A percentile compares a stretch with the other conserved stretches of the same genome.
Evolutionary conservation across 92 coral and sea anemone genomes (phyloP).

Genomic region (Pocillopora meandrina): DNA sequence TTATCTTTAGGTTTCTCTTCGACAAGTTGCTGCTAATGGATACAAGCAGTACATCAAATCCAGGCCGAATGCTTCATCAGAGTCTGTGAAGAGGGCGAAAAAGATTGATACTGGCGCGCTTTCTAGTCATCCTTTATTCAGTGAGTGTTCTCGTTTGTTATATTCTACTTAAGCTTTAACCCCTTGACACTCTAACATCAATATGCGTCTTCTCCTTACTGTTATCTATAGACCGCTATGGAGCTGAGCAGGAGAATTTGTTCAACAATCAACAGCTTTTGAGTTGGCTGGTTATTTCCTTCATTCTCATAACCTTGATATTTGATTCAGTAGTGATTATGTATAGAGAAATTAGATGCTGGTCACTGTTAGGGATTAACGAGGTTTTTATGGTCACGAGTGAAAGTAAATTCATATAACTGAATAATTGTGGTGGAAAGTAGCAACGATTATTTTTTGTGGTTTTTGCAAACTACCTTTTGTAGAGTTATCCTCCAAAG

Average conservation of each 20-base stretch:
- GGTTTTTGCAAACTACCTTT: background rate
- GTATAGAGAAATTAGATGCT: too few relatives aligned
- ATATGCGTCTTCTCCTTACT: too few relatives aligned
- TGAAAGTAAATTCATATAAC: too few relatives aligned
- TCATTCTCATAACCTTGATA: too few relatives aligned
- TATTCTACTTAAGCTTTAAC: background rate
- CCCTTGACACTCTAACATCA: too few relatives aligned
- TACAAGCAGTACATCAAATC: constrained; percentile 92
- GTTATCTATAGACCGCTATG: too few relatives aligned
- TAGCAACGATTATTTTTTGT: background rate
- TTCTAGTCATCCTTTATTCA: constrained; percentile 76
- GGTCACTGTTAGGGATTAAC: too few relatives aligned
- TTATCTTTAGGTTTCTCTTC: constrained; percentile 58
- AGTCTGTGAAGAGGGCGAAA: constrained; percentile 90
- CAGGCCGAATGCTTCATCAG: constrained; percentile 84
- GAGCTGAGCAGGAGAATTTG: too few relatives aligned
- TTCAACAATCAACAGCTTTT: too few relatives aligned
- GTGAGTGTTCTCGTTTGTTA: constrained; percentile 35
- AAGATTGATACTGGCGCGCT: constrained; percentile 52
- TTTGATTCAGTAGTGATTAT: too few relatives aligned
- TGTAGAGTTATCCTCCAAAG: constrained; percentile 21
- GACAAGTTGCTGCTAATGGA: constrained; percentile 74
- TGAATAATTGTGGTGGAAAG: background rate
- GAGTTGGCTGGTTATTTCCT: too few relatives aligned
- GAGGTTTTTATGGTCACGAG: too few relatives aligned